Conservation (phyloP, 1,140 invertebrate species). For the Macrobrachium rosenbergii region DNA sequence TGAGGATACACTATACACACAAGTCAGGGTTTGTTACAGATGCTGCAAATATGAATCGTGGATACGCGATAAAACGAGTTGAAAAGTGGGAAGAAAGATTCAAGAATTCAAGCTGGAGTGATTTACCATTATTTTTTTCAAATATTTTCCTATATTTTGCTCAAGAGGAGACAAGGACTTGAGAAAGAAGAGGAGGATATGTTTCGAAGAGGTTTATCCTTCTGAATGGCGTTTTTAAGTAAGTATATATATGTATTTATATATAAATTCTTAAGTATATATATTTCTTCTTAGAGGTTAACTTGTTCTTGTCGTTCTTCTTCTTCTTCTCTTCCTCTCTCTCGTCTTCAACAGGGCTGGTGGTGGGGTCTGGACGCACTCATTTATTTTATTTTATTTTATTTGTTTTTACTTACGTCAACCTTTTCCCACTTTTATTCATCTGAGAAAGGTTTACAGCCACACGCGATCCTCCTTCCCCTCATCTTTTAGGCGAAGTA, state of each 20-base stretch:
- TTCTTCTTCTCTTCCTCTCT: background rate
- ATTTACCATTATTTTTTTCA: no score
- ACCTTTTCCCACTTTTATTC: slow-evolving; percentile 8
- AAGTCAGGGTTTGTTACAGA: no score
- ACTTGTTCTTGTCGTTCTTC: background rate
- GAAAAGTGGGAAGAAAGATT: no score
- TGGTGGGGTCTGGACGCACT: slow-evolving; percentile 50
- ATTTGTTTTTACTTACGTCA: slow-evolving; percentile 28
- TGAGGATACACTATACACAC: no score
- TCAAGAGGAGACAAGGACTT: no score
- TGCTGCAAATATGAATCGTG: no score
- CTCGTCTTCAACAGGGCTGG: slow-evolving; percentile 24
- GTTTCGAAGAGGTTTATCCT: slow-evolving; percentile 12
- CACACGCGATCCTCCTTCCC: background rate
- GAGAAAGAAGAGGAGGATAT: slow-evolving; percentile 24
- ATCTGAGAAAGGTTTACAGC: background rate
- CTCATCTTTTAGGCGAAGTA: background rate
- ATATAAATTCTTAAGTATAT: slow-evolving; percentile 26
- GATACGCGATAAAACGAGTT: no score
- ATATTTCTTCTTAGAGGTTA: slow-evolving; percentile 26
- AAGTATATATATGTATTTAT: no score
- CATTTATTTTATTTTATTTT: slow-evolving; percentile 26
- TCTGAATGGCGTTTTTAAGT: no score
- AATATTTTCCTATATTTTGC: no score
- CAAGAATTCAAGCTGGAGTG: no score